phyloP scores from a whole-genome alignment of 2,888 invertebrate species.

The Aradus depressus region DNA sequence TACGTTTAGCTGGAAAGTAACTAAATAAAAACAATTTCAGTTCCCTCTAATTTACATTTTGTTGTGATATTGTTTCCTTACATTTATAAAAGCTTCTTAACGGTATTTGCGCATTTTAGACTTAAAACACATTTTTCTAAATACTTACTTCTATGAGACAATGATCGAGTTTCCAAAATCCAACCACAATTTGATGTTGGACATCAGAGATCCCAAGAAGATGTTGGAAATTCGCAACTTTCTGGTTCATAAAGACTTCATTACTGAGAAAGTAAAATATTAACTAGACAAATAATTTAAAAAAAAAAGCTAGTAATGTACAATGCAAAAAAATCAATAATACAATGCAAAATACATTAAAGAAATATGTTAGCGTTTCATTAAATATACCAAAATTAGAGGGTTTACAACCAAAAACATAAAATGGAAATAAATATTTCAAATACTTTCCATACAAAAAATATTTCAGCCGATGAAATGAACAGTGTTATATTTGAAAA shows the following conservation, averaged over 20 bases:
- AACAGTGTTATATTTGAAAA: no score
- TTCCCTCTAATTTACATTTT: not conserved
- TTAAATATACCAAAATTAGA: no score
- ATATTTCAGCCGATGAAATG: no score
- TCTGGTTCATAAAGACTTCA: no score
- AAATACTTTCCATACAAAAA: no score
- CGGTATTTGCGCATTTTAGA: slow-evolving; percentile 7
- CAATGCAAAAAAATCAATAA: no score
- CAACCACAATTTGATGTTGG: slow-evolving; percentile 66
- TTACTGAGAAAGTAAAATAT: no score
- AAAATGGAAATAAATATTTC: no score
- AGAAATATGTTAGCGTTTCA: no score
- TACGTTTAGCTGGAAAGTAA: no score
- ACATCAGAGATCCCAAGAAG: slow-evolving; percentile 65
- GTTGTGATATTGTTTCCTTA: not conserved
- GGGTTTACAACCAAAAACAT: no score
- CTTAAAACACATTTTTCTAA: slow-evolving; percentile 1
- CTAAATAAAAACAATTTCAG: not conserved
- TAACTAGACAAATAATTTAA: not conserved
- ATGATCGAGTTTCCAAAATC: slow-evolving; percentile 83
- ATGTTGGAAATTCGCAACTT: slow-evolving; percentile 66
- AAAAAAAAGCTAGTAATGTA: not conserved
- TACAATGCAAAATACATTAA: no score
- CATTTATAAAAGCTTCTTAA: slow-evolving; percentile 6
- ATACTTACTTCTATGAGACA: slow-evolving; percentile 62